Percentiles rank a stretch among this genome's conserved stretches.
phyloP scores from a whole-genome alignment of 2,888 invertebrate genomes.

The Polymixis lichenea region DNA sequence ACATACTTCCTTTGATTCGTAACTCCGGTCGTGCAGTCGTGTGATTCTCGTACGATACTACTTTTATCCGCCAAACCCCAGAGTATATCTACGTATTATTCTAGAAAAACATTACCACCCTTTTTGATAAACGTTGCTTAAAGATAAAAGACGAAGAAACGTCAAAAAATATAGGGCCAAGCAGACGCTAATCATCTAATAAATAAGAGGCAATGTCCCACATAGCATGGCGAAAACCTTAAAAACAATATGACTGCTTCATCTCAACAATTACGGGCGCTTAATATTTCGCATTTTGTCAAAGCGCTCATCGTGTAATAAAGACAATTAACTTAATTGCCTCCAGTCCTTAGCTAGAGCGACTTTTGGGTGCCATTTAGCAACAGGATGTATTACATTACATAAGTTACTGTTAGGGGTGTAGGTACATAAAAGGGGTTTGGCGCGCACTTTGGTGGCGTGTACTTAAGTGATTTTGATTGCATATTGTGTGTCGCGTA shows the following conservation, averaged over 20 bases:
- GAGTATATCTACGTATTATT: too few relatives aligned
- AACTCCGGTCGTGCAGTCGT: too few relatives aligned
- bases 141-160: neutral
- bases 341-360: constrained; percentile 74
- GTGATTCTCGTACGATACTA: too few relatives aligned
- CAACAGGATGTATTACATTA: constrained; percentile 74
- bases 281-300: constrained; percentile 78
- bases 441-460: constrained; percentile 7
- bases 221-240: constrained; percentile 19
- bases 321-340: constrained; percentile 84
- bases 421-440: constrained; percentile 1
- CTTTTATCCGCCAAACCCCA: neutral
- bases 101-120: too few relatives aligned
- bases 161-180: neutral
- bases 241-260: constrained; percentile 47
- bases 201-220: neutral
- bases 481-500: constrained; percentile 7
- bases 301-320: constrained; percentile 80
- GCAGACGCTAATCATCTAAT: neutral
- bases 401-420: constrained; percentile 61
- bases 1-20: neutral
- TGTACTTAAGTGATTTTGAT: constrained; percentile 28
- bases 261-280: constrained; percentile 61
- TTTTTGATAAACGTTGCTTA: neutral
- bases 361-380: constrained; percentile 78